phyloP scores from a whole-genome alignment of 2,113 vertebrate genomes.

The Herpailurus yagouaroundi region DNA sequence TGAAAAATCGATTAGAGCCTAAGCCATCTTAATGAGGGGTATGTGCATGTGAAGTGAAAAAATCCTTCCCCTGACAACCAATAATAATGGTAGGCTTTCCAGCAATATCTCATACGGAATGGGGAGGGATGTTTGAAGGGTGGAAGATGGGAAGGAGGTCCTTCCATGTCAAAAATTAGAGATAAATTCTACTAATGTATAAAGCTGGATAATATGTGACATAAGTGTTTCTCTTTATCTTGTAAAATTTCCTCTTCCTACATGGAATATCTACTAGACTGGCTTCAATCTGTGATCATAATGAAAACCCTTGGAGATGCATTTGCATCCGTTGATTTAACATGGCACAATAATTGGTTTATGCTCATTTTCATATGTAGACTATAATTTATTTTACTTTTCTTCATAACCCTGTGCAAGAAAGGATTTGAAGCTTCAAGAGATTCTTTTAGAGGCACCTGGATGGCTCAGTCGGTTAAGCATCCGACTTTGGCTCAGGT shows the following conservation, averaged over 20 bases:
- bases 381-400: background rate
- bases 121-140: background rate
- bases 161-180: background rate
- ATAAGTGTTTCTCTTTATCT: background rate
- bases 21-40: background rate
- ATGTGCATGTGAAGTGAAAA: background rate
- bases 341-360: background rate
- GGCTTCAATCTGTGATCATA: background rate
- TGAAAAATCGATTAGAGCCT: background rate
- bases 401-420: background rate
- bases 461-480: too few species aligned
- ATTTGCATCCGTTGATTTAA: background rate
- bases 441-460: background rate
- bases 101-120: background rate
- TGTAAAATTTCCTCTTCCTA: background rate
- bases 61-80: background rate
- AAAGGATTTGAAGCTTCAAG: background rate
- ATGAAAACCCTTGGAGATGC: background rate
- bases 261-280: background rate
- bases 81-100: background rate
- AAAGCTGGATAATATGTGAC: background rate
- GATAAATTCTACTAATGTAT: background rate
- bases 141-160: background rate
- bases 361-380: background rate
- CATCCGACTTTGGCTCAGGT: too few species aligned